These are phyloP conservation scores for Hypolimnas misippus DNA, from an alignment of 2,888 invertebrate species.

Conservation along the genomic window DNA sequence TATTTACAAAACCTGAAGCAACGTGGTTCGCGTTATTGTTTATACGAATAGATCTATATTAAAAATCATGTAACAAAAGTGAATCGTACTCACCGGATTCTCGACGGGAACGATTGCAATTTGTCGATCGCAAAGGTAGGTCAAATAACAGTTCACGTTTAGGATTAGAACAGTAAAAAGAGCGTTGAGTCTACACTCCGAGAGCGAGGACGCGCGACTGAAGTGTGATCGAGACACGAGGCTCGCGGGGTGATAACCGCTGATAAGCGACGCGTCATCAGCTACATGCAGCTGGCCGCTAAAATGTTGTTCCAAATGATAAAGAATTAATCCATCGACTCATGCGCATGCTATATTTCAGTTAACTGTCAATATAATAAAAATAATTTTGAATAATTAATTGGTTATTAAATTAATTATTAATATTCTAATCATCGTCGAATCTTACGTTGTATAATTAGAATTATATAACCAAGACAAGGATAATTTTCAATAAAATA, in stretches of 20 bases:
- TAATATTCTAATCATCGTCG: no score
- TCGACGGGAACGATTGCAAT: slow-evolving; percentile 9
- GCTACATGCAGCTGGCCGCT: slow-evolving; percentile 51
- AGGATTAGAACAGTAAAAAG: slow-evolving; percentile 44
- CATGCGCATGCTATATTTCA: not conserved
- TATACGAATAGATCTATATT: not conserved
- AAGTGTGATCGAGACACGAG: slow-evolving; percentile 57
- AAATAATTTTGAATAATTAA: no score
- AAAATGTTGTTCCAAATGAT: slow-evolving; percentile 42
- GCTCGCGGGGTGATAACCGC: slow-evolving; percentile 76
- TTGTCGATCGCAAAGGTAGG: slow-evolving; percentile 31
- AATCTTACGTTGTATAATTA: no score
- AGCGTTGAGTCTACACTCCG: slow-evolving; percentile 57
- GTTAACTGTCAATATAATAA: no score
- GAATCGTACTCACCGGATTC: slow-evolving; percentile 25
- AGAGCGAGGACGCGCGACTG: slow-evolving; percentile 72
- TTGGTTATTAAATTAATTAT: no score
- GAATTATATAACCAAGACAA: no score
- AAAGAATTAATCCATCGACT: slow-evolving; percentile 1
- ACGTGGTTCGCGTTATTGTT: slow-evolving; percentile 11
- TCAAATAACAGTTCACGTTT: slow-evolving; percentile 43
- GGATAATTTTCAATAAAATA: no score
- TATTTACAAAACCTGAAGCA: slow-evolving; percentile 32
- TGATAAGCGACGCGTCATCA: slow-evolving; percentile 74
- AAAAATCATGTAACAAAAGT: slow-evolving; percentile 2